phyloP scores from a whole-genome alignment of 2,113 vertebrate species.

The Microcebus griseorufus region DNA sequence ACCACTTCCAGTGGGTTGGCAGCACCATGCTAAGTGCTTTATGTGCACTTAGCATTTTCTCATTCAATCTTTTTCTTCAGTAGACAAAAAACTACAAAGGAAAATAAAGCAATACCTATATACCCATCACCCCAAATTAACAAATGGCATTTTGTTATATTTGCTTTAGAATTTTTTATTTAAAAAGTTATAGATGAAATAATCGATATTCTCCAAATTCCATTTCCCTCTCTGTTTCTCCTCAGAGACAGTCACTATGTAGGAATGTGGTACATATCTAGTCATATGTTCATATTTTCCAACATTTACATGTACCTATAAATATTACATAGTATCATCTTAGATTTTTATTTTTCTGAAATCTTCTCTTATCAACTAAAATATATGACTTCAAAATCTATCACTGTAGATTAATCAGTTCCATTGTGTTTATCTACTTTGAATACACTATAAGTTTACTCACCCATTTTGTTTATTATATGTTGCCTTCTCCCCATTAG shows the following conservation, averaged over 20 bases:
- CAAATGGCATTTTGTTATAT: background rate
- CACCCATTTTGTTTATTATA: background rate
- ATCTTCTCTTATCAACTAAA: background rate
- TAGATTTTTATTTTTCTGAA: slow-evolving; percentile 6
- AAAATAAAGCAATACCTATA: background rate
- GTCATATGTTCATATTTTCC: background rate
- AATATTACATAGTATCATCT: background rate
- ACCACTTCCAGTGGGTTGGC: background rate
- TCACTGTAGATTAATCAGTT: background rate
- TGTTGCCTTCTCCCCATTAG: background rate
- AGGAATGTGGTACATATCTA: background rate
- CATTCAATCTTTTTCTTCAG: background rate
- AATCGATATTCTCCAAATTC: background rate
- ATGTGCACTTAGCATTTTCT: background rate
- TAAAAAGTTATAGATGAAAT: background rate
- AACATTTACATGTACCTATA: background rate
- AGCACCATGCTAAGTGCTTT: background rate
- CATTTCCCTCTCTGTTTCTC: background rate
- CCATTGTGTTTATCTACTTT: background rate
- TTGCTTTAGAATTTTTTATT: background rate
- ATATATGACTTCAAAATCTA: slow-evolving; percentile 1
- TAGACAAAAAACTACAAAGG: background rate
- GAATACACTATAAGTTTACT: background rate
- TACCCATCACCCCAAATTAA: background rate
- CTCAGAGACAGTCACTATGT: background rate